These are phyloP conservation scores for Cotesia glomerata DNA, from an alignment of 1,140 invertebrate species.

Conservation along the genomic window DNA sequence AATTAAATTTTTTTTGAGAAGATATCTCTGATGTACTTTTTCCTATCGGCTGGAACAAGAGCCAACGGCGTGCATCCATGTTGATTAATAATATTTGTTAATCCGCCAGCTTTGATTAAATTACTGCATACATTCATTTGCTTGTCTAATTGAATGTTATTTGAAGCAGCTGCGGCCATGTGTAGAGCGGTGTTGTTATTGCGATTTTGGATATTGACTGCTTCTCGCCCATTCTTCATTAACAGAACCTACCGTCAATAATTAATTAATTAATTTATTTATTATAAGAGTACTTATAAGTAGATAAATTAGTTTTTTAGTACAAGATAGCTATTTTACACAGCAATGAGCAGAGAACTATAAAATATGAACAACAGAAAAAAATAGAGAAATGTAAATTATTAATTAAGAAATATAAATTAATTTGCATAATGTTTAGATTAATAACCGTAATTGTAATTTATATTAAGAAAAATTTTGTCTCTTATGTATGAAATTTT, in stretches of 20 bases:
- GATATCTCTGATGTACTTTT: constrained; percentile 36
- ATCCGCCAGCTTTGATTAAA: constrained; percentile 40
- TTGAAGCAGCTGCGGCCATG: constrained; percentile 35
- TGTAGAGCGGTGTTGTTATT: constrained; percentile 47
- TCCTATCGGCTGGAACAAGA: constrained; percentile 37
- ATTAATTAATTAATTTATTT: no score
- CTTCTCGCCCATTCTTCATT: constrained; percentile 20
- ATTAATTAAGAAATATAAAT: no score
- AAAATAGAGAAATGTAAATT: no score
- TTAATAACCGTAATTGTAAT: no score
- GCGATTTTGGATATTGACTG: constrained; percentile 44
- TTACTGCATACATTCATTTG: constrained; percentile 42
- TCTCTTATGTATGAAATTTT: no score
- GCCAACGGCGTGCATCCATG: constrained; percentile 43
- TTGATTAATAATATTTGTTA: constrained; percentile 38
- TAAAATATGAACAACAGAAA: no score
- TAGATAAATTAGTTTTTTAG: no score
- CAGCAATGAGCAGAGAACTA: no score
- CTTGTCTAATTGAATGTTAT: constrained; percentile 32
- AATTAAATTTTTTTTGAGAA: constrained; percentile 35
- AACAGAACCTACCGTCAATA: constrained; percentile 40
- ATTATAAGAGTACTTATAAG: no score
- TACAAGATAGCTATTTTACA: no score
- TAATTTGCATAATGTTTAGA: no score
- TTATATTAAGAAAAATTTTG: no score